A percentile compares a stretch with the other conserved stretches of the same genome.
These are phyloP conservation scores for Elaphurus davidianus DNA, from an alignment of 2,113 vertebrate species.

Conservation along the genomic window DNA sequence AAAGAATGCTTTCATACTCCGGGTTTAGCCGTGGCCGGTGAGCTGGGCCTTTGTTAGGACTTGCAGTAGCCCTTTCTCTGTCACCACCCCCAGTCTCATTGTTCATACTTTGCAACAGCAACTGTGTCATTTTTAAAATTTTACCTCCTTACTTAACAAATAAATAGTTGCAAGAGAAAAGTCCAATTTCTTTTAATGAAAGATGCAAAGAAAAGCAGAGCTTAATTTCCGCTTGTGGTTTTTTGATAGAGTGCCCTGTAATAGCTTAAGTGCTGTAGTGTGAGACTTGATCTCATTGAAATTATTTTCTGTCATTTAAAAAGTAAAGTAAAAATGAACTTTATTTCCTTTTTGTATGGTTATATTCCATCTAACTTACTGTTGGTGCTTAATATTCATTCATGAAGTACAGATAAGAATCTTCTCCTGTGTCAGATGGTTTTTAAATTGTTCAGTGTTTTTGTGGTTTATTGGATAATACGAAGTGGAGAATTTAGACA, in stretches of 20 bases:
- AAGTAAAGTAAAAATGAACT: neutral
- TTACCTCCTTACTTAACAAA: constrained; percentile 66
- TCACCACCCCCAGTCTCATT: constrained; percentile 61
- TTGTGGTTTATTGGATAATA: neutral
- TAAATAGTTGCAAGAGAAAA: constrained; percentile 49
- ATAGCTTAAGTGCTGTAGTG: neutral
- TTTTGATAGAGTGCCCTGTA: neutral
- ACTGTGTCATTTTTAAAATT: constrained; percentile 55
- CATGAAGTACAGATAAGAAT: neutral
- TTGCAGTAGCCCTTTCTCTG: constrained; percentile 63
- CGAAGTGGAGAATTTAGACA: neutral
- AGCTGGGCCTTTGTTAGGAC: constrained; percentile 77
- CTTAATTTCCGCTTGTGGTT: constrained; percentile 36
- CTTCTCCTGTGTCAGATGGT: neutral
- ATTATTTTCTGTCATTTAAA: constrained; percentile 3
- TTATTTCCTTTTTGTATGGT: neutral
- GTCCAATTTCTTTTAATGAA: neutral
- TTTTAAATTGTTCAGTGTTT: neutral
- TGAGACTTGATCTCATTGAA: neutral
- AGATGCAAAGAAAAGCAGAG: neutral
- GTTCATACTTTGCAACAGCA: constrained; percentile 62
- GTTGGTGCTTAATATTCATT: neutral
- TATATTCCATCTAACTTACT: neutral
- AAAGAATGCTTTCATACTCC: constrained; percentile 80
- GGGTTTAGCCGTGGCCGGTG: constrained; percentile 58